Percentiles rank a stretch among this genome's conserved stretches.
Evolutionary conservation across 2,113 vertebrate genomes (phyloP).

Genomic region (Anhinga anhinga): DNA sequence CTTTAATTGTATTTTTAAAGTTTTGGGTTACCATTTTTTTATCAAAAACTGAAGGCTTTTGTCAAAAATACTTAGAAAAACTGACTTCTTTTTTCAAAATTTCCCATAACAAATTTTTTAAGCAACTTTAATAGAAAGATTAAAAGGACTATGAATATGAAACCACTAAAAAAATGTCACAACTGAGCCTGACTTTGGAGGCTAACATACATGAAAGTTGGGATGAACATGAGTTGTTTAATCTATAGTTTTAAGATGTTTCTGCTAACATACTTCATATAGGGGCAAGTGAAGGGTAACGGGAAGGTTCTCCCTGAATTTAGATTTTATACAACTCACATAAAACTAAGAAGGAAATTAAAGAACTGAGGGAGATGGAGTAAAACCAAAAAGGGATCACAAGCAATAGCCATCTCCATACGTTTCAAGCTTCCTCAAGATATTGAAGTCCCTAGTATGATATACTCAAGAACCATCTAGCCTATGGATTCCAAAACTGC

Average conservation of each 20-base stretch:
- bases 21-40: background rate
- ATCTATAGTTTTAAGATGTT: background rate
- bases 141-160: background rate
- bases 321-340: background rate
- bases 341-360: background rate
- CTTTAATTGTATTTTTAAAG: slow-evolving; percentile 38
- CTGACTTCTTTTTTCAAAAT: background rate
- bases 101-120: background rate
- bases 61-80: background rate
- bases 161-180: background rate
- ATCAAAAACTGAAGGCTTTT: background rate
- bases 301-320: background rate
- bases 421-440: background rate
- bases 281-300: background rate
- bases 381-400: background rate
- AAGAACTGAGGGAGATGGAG: background rate
- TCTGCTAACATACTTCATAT: background rate
- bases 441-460: background rate
- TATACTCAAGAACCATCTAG: background rate
- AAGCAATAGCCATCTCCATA: background rate
- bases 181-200: background rate
- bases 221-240: background rate
- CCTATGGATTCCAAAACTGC: background rate
- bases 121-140: background rate
- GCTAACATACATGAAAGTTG: background rate